phyloP scores from a whole-genome alignment of 2,797 vertebrate genomes.

The Ptychobarbus kaznakovi region DNA sequence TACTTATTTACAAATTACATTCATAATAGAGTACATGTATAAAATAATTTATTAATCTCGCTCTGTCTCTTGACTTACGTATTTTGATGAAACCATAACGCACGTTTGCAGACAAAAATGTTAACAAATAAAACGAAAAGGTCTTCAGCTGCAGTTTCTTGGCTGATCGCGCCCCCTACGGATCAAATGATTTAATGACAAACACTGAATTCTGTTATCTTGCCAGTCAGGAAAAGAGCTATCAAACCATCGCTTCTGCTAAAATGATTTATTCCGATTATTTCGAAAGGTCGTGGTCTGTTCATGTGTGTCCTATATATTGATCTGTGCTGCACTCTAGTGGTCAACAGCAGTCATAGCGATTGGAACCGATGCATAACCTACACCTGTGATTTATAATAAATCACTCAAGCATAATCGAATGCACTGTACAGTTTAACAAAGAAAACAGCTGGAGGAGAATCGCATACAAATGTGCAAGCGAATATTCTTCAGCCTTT shows the following conservation, averaged over 20 bases:
- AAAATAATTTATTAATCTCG: too few relatives aligned
- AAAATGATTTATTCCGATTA: not conserved
- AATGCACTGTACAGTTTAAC: not conserved
- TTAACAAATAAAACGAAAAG: not conserved
- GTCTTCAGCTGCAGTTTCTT: not conserved
- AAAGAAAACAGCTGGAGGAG: not conserved
- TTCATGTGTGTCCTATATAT: not conserved
- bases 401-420: not conserved
- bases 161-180: not conserved
- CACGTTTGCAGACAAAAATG: not conserved
- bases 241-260: not conserved
- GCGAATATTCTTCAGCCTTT: not conserved
- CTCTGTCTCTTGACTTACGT: not conserved
- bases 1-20: too few relatives aligned
- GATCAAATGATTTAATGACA: not conserved
- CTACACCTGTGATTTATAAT: not conserved
- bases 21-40: too few relatives aligned
- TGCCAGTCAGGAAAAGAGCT: not conserved
- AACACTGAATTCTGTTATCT: too few relatives aligned
- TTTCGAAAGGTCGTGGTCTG: not conserved
- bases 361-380: not conserved
- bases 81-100: not conserved
- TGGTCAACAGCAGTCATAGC: not conserved
- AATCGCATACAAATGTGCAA: not conserved
- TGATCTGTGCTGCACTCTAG: constrained; percentile 19